Percentiles rank a stretch among this genome's conserved stretches.
Evolutionary conservation across 2,888 invertebrate species (phyloP).

Genomic region (Stenchaetothrips biformis): DNA sequence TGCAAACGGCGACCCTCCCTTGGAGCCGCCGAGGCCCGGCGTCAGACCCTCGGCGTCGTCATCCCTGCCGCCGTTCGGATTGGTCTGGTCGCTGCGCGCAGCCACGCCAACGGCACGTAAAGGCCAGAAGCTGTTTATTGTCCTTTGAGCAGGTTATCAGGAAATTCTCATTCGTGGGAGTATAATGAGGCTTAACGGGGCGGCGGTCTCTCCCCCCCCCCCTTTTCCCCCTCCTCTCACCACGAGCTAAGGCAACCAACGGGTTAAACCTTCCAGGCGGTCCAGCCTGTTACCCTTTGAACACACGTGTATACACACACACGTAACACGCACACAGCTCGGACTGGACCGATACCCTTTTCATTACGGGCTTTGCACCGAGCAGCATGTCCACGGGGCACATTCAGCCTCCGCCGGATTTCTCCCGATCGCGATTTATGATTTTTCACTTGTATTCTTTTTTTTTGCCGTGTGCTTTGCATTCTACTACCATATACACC

Average conservation of each 20-base stretch:
- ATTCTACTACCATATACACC: slow-evolving; percentile 74
- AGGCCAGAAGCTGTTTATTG: slow-evolving; percentile 20
- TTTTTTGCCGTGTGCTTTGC: background rate
- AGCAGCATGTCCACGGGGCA: too few species aligned
- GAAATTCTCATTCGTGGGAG: background rate
- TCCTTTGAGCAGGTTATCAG: slow-evolving; percentile 12
- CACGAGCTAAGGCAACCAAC: background rate
- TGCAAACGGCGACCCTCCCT: too few species aligned
- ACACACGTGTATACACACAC: background rate
- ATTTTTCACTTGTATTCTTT: too few species aligned
- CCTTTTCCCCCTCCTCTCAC: background rate
- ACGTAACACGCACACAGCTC: background rate
- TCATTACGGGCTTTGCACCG: too few species aligned
- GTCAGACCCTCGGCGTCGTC: too few species aligned
- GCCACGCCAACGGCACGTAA: background rate
- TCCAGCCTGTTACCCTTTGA: background rate
- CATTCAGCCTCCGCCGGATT: too few species aligned
- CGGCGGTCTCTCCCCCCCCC: background rate
- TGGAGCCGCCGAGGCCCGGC: too few species aligned
- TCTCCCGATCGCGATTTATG: too few species aligned
- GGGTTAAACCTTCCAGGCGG: too few species aligned
- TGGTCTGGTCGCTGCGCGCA: background rate
- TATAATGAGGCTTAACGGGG: slow-evolving; percentile 8
- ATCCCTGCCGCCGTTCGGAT: too few species aligned
- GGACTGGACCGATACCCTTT: background rate